Percentiles rank a stretch among this genome's conserved stretches.
Conservation (phyloP, 2,113 vertebrate genomes). For the Piprites chloris region DNA sequence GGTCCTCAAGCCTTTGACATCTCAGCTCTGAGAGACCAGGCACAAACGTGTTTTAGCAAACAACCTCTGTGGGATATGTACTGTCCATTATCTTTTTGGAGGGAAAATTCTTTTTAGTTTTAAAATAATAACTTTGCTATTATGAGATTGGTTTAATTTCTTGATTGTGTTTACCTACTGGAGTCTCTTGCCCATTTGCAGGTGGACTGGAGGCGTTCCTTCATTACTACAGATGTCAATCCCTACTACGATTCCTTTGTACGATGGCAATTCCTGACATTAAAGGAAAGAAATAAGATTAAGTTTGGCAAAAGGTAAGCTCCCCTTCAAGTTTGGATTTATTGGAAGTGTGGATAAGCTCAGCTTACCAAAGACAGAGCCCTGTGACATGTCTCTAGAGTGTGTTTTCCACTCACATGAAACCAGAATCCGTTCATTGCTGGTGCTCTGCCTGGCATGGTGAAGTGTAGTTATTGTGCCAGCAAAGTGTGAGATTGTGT, state of each 20-base stretch:
- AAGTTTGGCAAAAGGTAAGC: constrained; percentile 95
- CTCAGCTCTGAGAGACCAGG: neutral
- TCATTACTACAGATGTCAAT: constrained; percentile 94
- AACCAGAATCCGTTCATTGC: neutral
- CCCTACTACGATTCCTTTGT: constrained; percentile 97
- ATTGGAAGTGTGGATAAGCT: neutral
- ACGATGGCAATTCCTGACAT: constrained; percentile 90
- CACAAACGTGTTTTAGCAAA: no score
- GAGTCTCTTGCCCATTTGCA: constrained; percentile 32
- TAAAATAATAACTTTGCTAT: neutral
- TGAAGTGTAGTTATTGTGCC: neutral
- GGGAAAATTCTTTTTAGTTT: neutral
- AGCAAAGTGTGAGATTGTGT: neutral
- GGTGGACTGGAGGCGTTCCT: constrained; percentile 97
- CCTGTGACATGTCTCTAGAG: fast-evolving
- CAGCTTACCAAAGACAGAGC: neutral
- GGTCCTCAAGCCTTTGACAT: neutral
- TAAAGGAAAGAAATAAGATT: constrained; percentile 93
- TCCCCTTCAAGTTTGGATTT: neutral
- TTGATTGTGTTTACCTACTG: neutral
- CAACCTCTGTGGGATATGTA: fast-evolving
- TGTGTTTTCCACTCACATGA: fast-evolving
- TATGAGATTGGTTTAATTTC: neutral
- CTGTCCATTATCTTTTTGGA: neutral
- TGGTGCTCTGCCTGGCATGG: fast-evolving